Base-by-base conservation (phyloP, 2,797 vertebrate species). In the Potorous gilbertii region DNA sequence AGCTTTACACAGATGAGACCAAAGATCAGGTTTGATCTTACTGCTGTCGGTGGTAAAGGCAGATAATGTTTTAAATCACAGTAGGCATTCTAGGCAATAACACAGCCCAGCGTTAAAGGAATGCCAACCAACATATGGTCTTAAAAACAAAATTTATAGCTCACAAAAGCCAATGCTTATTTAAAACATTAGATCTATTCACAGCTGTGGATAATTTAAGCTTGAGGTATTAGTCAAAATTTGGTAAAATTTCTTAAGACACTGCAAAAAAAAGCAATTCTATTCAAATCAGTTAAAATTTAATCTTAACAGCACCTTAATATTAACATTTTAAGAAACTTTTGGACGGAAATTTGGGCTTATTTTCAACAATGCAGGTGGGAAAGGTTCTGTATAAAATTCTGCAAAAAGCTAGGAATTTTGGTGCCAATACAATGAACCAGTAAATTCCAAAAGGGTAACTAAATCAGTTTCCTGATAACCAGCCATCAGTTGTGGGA, bases 221-320 rank as follows among this genome's bases (percentile, higher is more conserved):
- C 66, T 95, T 95, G 91, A 31, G 89, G 94, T 93, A 94, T 94
- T 94, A 96, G 95, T 94, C 52, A 95, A 95, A 92, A 94, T 66
- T 94, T 34, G 92, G 46, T 92, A 94, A 93, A 46, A 94, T 93
- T 94, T 81, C 74, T 81, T 93, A 96, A 90, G 89, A 95, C 52
- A 91, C 46, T 55, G 91, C 46, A 96, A 40, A 55, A 90, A 97
- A 50, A 56, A 94, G 95, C 95, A 94, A 55, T 40, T n/a, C 54
- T 93, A 96, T 55, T 96, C 55, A 95, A 91, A 94, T 90, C 54
- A 94, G 2, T 95, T 40, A 92, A 91, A 95, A 96, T 96, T 52
- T 94, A 93, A 56, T 90, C 62, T 96, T 92, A 81, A 95, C 90
- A 92, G 50, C n/a, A 92, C 95, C 87, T 87, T 81, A 46, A 46